A percentile compares a stretch with the other conserved stretches of the same genome.
Conservation (phyloP, 2,888 invertebrate genomes). For the Limnephilus rhombicus region DNA sequence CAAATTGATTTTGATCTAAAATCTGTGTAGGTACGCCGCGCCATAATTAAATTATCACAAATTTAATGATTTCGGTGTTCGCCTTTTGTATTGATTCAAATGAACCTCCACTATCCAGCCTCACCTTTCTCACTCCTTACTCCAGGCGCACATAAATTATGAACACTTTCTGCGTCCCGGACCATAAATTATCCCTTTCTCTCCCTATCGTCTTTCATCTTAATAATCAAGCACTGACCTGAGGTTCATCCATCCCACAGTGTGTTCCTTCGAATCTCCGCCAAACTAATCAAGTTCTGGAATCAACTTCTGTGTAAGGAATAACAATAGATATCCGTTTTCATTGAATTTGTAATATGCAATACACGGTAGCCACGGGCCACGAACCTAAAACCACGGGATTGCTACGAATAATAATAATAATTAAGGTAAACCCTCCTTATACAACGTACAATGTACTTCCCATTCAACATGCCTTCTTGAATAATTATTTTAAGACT, state of each 20-base stretch:
- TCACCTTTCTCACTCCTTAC: conserved; percentile 43
- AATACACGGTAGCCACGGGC: conserved; percentile 5
- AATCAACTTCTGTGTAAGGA: conserved; percentile 50
- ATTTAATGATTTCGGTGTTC: not conserved
- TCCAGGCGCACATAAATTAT: conserved; percentile 64
- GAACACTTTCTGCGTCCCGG: conserved; percentile 63
- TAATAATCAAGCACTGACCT: conserved; percentile 65
- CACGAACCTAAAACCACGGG: not conserved
- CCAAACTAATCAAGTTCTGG: conserved; percentile 56
- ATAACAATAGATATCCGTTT: conserved; percentile 52
- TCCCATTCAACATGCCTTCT: not conserved
- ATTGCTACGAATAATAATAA: not conserved
- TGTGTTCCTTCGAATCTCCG: conserved; percentile 50
- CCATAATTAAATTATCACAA: conserved; percentile 17
- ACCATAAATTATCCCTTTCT: conserved; percentile 66
- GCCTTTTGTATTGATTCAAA: conserved; percentile 50
- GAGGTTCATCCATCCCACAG: conserved; percentile 59
- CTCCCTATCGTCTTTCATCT: conserved; percentile 66
- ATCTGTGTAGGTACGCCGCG: not conserved
- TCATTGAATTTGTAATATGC: conserved; percentile 19
- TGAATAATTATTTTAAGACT: not conserved
- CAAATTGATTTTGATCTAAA: not conserved
- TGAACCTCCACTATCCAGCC: conserved; percentile 28
- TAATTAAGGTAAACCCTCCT: not conserved
- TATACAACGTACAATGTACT: not conserved